Base-by-base conservation (phyloP, 2,888 invertebrate species). In the Nemurella pictetii region DNA sequence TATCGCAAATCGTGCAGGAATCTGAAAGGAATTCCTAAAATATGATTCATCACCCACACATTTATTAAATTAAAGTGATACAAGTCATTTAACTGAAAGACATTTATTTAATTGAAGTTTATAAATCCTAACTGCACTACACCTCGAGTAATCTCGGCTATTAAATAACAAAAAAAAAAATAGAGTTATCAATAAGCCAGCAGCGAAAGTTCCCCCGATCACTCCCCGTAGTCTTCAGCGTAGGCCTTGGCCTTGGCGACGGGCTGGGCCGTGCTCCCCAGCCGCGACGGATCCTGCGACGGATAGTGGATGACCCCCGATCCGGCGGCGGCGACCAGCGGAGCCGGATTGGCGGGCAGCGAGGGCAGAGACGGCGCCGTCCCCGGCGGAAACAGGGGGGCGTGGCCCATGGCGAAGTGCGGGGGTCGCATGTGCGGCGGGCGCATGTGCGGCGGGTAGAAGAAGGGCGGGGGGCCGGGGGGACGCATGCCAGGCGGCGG, bases 211-310 rank as follows among this genome's bases (percentile, higher is more conserved):
- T n/a, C 55, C 15, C 5, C 78, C 12, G 15, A 28, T 78, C 55
- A 82, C 72, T 82, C 82, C 1, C 82, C 82, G 29, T 86, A 86
- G 27, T 86, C 86, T 25, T 86, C 86, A n/a, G 86, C 36, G 84
- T 86, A 86, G 27, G 85, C 83, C 81, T 86, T 86, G 80, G 78
- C 85, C 84, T 86, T 86, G 9, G 85, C 84, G 4, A 85, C 78
- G 3, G 78, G 84, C 77, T 91, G 91, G 25, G 91, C 91, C 3
- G 72, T 82, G 0, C 96, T 94, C 0, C 98, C 98, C 91, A 98
- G 94, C 32, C 98, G 92, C 73, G 96, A 95, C 0, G 99, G 99
- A 92, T 99, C 99, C 90, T 99, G 99, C 89, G 98, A 98, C 2
- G 99, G 99, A 92, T 99, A 99, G 91, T 99, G 98, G 85, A 93